Evolutionary conservation across 2,113 vertebrate species (phyloP).

Genomic region (Morone chrysops): DNA sequence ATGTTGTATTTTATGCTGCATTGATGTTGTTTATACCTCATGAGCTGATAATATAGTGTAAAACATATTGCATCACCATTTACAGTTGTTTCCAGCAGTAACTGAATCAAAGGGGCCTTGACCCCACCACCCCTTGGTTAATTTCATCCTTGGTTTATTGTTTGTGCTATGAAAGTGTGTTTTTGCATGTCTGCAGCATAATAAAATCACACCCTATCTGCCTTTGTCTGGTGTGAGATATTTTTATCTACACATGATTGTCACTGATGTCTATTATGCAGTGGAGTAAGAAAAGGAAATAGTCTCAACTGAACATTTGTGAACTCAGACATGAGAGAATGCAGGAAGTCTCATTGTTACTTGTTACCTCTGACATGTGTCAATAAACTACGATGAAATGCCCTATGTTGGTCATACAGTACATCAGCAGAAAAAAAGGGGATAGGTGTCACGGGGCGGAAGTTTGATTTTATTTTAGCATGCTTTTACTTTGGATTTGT

Average conservation of each 20-base stretch:
- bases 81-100: too few relatives aligned
- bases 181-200: neutral
- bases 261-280: neutral
- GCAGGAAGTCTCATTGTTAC: neutral
- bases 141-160: neutral
- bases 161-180: neutral
- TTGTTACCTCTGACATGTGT: neutral
- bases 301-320: neutral
- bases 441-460: too few relatives aligned
- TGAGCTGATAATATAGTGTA: neutral
- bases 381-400: neutral
- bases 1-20: neutral
- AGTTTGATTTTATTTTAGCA: too few relatives aligned
- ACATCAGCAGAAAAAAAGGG: neutral
- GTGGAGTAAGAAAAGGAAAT: neutral
- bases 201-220: neutral
- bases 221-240: neutral
- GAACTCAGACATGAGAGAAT: neutral
- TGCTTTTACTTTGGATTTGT: too few relatives aligned
- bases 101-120: too few relatives aligned
- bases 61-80: neutral
- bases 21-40: neutral
- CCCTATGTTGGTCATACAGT: neutral
- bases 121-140: neutral
- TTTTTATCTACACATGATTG: neutral